Evolutionary conservation across 1,140 invertebrate genomes (phyloP), one percentile per base, ranked within the genome.

Genomic region (Gryllus bimaculatus): DNA sequence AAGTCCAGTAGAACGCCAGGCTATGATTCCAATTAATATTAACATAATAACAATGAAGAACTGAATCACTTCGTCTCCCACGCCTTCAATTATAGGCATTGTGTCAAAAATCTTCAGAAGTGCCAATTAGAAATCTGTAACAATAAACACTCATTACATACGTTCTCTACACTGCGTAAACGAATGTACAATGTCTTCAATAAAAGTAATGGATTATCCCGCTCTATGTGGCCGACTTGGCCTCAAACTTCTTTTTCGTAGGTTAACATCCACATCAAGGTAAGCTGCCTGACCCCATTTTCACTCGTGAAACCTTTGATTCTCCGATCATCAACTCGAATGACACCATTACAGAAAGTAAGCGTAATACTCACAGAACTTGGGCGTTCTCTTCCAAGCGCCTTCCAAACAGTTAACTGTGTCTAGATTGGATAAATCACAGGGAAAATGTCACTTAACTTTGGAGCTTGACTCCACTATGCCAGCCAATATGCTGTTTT

Each of bases 51-150:
- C 83, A 39, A 89, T 88, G 82, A 92, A 89, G 84, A 94, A 92
- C 81, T 93, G 86, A 26, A 91, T 89, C 47, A 95, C 93, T 88
- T 94, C 93, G 87, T 95, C 93, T n/a, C 93, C 93, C 47, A 94
- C 87, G 49, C 93, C 94, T 83, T 94, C 92, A 77, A 95, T 92
- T 80, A 92, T 83, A 79, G 90, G 86, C 92, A 93, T 93, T 80
- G 82, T n/a, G 20, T 21, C 21, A 74, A 21, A 48, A 12, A 49
- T 18, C 7, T 47, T 74, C 20, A 15, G 48, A 78, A 12, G 39
- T 79, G 78, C 20, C 26, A 39, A 39, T 39, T 39, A 39, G 26
- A 1, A 39, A 39, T 73, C 66, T 74, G 12, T 39, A n/a, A 21
- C 74, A 73, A 75, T 4, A 75, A 75, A 78, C 76, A 77, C 20